These are phyloP conservation scores for Neosilurus mollespiculum DNA, from an alignment of 2,797 vertebrate species.

Conservation along the genomic window DNA sequence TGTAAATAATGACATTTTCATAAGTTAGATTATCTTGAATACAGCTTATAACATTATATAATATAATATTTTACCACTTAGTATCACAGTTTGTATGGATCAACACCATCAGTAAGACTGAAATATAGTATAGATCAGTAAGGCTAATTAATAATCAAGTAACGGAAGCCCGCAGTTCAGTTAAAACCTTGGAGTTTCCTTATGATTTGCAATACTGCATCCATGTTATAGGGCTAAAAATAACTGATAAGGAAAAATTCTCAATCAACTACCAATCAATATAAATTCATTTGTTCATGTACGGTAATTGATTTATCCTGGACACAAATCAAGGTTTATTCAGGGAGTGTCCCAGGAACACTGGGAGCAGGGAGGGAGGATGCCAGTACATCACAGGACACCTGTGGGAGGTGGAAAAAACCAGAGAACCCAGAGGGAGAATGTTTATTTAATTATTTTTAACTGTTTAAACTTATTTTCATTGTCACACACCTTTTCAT, in stretches of 20 bases:
- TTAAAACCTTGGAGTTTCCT: background rate
- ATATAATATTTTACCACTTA: background rate
- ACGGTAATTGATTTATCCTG: background rate
- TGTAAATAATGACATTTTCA: background rate
- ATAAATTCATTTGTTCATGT: background rate
- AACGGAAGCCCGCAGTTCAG: background rate
- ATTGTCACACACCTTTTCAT: conserved; percentile 2
- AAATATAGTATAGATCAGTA: background rate
- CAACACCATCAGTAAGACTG: background rate
- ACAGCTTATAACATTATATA: background rate
- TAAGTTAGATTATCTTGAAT: background rate
- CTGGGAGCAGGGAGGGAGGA: background rate
- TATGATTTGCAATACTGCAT: background rate
- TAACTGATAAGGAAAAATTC: background rate
- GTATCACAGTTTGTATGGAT: background rate
- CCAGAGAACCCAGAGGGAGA: background rate
- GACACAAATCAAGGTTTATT: background rate
- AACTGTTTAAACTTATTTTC: background rate
- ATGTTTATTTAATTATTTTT: background rate
- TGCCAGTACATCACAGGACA: background rate
- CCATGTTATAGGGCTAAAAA: background rate
- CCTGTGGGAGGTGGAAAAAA: background rate
- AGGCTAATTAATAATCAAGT: background rate
- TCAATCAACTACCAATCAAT: too few species aligned
- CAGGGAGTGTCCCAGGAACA: background rate